phyloP scores from a whole-genome alignment of 1,140 invertebrate genomes.

The Megalonaias nervosa region DNA sequence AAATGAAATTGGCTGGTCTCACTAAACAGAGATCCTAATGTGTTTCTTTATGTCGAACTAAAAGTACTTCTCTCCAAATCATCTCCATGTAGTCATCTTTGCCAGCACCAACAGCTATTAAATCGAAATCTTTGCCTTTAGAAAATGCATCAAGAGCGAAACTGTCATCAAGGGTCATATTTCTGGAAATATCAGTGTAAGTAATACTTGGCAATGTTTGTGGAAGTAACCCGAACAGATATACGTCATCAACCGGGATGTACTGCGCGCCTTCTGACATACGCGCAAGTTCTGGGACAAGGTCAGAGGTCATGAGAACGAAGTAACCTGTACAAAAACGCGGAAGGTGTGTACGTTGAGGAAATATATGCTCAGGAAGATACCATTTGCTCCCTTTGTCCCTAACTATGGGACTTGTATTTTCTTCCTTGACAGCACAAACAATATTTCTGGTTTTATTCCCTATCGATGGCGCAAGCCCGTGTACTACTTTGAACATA shows the following conservation, averaged over 20 bases:
- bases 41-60: too few species aligned
- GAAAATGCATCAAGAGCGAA: constrained; percentile 80
- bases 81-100: constrained; percentile 55
- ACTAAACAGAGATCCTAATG: too few species aligned
- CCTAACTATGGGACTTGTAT: constrained; percentile 47
- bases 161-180: constrained; percentile 38
- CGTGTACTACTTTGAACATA: constrained; percentile 56
- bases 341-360: constrained; percentile 47
- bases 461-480: constrained; percentile 46
- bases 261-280: constrained; percentile 50
- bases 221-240: constrained; percentile 67
- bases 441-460: constrained; percentile 24
- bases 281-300: constrained; percentile 62
- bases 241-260: constrained; percentile 70
- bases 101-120: constrained; percentile 37
- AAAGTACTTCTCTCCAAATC: constrained; percentile 42
- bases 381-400: constrained; percentile 70
- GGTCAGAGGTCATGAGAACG: constrained; percentile 65
- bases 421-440: constrained; percentile 39
- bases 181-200: constrained; percentile 34
- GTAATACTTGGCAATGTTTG: constrained; percentile 23
- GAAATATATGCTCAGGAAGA: constrained; percentile 59
- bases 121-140: constrained; percentile 61
- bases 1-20: too few species aligned
- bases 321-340: constrained; percentile 71